These are phyloP conservation scores for Balaenoptera acutorostrata DNA, from an alignment of 2,113 vertebrate species.

Conservation along the genomic window DNA sequence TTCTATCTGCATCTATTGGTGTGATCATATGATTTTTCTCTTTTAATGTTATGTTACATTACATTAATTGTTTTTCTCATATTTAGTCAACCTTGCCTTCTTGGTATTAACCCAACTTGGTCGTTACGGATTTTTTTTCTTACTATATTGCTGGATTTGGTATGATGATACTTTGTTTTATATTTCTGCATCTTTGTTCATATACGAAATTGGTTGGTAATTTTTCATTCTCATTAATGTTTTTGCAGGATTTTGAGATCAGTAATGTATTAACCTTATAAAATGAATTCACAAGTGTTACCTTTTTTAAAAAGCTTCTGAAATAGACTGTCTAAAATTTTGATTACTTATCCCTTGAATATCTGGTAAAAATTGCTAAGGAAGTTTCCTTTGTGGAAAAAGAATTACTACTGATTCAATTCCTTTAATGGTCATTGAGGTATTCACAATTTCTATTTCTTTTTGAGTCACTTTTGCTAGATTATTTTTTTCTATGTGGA, in stretches of 20 bases:
- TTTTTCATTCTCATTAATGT: neutral
- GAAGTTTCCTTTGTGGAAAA: neutral
- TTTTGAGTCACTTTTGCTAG: neutral
- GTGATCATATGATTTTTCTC: neutral
- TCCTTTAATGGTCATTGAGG: neutral
- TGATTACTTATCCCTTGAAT: neutral
- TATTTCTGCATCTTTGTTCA: neutral
- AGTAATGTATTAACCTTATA: neutral
- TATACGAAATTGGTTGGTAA: neutral
- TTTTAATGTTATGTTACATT: neutral
- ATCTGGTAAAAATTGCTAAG: neutral
- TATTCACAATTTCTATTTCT: neutral
- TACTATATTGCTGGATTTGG: neutral
- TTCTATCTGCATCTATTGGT: neutral
- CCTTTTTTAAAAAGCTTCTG: neutral
- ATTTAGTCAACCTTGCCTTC: neutral
- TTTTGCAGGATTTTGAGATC: neutral
- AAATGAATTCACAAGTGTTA: neutral
- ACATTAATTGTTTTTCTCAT: neutral
- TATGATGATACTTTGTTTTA: neutral
- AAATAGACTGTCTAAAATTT: neutral
- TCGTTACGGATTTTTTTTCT: neutral
- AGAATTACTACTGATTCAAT: neutral
- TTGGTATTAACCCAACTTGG: neutral
- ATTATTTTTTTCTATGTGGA: neutral